Conservation (phyloP, 2,113 vertebrate genomes). For the Ageneiosus marmoratus region DNA sequence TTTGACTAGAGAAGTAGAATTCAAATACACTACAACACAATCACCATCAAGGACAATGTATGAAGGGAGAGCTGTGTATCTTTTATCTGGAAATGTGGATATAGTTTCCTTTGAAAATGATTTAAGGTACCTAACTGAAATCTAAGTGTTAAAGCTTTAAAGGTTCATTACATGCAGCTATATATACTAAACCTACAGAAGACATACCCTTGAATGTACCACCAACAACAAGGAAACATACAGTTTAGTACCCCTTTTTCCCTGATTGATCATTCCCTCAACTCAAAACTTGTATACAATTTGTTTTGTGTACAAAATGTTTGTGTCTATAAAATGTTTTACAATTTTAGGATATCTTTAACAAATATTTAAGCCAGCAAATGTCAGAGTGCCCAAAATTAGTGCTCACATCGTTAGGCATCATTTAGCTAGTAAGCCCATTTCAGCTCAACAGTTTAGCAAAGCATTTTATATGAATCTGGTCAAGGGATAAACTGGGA, state of each 20-base stretch:
- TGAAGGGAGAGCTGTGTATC: not conserved
- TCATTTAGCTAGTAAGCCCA: not conserved
- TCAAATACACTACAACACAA: not conserved
- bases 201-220: not conserved
- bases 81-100: not conserved
- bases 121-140: not conserved
- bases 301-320: not conserved
- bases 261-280: constrained; percentile 31
- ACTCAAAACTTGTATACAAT: constrained; percentile 24
- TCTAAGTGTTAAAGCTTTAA: not conserved
- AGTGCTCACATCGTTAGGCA: not conserved
- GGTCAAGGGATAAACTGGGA: constrained; percentile 70
- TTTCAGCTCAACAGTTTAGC: not conserved
- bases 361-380: not conserved
- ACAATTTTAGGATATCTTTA: not conserved
- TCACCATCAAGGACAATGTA: not conserved
- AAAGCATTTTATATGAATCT: constrained; percentile 51
- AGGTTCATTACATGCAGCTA: not conserved
- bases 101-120: not conserved
- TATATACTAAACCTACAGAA: not conserved
- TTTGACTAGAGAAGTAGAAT: not conserved
- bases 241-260: not conserved
- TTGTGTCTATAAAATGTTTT: not conserved
- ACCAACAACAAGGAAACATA: not conserved
- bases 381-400: not conserved